Conservation (phyloP, 2,113 vertebrate genomes). For the Equus quagga region DNA sequence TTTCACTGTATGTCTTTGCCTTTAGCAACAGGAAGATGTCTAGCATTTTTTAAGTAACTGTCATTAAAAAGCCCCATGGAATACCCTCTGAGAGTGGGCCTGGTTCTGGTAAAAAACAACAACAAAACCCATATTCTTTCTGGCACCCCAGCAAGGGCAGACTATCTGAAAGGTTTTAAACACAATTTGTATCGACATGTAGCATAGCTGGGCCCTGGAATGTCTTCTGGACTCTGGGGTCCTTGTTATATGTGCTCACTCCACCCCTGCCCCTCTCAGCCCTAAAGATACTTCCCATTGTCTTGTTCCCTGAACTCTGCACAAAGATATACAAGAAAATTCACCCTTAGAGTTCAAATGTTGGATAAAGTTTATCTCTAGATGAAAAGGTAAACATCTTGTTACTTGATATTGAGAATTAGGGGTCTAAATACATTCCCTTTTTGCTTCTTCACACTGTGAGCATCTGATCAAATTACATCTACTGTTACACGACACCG, state of each 20-base stretch:
- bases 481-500: not conserved
- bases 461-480: not conserved
- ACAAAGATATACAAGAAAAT: not conserved
- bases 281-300: not conserved
- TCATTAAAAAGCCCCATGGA: not conserved
- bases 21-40: not conserved
- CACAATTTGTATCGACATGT: not conserved
- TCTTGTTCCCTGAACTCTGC: not conserved
- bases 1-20: not conserved
- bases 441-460: not conserved
- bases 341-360: constrained; percentile 24
- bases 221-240: not conserved
- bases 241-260: not conserved
- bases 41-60: not conserved
- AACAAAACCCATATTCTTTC: not conserved
- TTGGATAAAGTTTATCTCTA: constrained; percentile 19
- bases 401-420: constrained; percentile 41
- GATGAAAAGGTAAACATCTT: constrained; percentile 50
- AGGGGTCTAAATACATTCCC: not conserved
- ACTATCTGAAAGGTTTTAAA: not conserved
- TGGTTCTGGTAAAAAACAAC: not conserved
- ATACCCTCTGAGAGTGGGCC: not conserved
- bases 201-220: not conserved
- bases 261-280: not conserved
- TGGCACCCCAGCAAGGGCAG: not conserved